Evolutionary conservation across 2,888 invertebrate genomes (phyloP), one percentile per base, ranked within the genome.

Genomic region (Tineola bisselliella): DNA sequence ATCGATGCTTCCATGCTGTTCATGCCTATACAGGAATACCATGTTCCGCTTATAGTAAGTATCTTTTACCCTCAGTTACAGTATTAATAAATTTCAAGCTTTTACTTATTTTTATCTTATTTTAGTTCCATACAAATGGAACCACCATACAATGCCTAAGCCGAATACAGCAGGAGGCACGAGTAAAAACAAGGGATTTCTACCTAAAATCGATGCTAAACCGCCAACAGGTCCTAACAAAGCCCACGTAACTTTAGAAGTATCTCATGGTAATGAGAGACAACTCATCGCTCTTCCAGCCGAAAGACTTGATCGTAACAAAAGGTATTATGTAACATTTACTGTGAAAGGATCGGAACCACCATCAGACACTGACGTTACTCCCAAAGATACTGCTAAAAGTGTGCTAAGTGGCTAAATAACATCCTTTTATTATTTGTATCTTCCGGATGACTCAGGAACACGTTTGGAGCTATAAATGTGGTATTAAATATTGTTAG

Each of bases 21-120:
- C 96, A 96, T 76, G 96, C 96, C 25, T 96, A 96, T 73, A 96
- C 96, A 2, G 94, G 94, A 10, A 89, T 96, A 61, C 96, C 96
- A 1, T 94, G 94, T 76, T 94, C 94, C 44, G 94, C 94, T 44
- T 95, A 94, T 77, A 90, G 94, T 95, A 88, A 92, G 94, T 91
- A 69, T 6, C 2, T 4, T 25, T 25, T 25, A 25, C 25, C 2
- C 4, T 61, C 62, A 43, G 38, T 38, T 38, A 15, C 15, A 57
- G 25, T 25, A n/a, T n/a, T n/a, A n/a, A n/a, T n/a, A n/a, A n/a
- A n/a, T n/a, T n/a, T n/a, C 25, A 25, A 25, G 25, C 25, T 25
- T 25, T 2, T 25, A 25, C 2, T 25, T 25, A 25, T 25, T 25
- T 25, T 25, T 25, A 44, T 44, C 89, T 89, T 82, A 44, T 44